A percentile compares a stretch with the other conserved stretches of the same genome.
These are phyloP conservation scores for Centropristis striata DNA, from an alignment of 2,113 vertebrate genomes.

Conservation along the genomic window DNA sequence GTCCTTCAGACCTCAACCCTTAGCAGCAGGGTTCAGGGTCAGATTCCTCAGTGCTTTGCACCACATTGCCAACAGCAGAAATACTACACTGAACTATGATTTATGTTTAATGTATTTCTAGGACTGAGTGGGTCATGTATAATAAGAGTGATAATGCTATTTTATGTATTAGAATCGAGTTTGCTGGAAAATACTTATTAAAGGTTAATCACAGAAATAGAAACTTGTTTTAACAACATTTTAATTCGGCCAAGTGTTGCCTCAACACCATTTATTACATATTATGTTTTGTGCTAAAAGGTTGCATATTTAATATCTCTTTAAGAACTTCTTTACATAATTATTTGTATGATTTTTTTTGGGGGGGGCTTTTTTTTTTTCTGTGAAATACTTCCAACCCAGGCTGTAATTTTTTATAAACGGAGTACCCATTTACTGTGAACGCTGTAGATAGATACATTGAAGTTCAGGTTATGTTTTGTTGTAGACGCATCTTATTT, in stretches of 20 bases:
- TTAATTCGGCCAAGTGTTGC: conserved; percentile 30
- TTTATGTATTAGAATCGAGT: not conserved
- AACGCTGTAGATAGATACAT: conserved; percentile 54
- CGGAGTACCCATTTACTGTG: conserved; percentile 53
- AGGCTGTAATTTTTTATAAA: conserved; percentile 31
- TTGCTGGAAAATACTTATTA: not conserved
- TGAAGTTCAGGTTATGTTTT: conserved; percentile 17
- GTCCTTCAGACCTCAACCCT: not conserved
- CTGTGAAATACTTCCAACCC: conserved; percentile 21
- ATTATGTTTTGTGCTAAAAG: conserved; percentile 28
- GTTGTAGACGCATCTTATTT: conserved; percentile 41
- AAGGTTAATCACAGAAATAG: not conserved
- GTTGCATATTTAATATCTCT: conserved; percentile 36
- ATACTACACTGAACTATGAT: conserved; percentile 9
- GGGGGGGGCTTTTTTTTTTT: conserved; percentile 30
- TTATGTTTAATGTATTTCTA: conserved; percentile 14
- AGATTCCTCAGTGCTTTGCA: conserved; percentile 61
- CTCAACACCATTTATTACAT: conserved; percentile 13
- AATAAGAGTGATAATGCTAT: not conserved
- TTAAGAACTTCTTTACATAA: conserved; percentile 14
- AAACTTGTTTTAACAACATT: not conserved
- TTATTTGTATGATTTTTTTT: conserved; percentile 7
- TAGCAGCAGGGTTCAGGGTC: conserved; percentile 28
- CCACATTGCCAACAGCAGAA: conserved; percentile 26
- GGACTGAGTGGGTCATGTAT: not conserved